Percentiles rank a stretch among this genome's conserved stretches.
Conservation (phyloP, 1,140 invertebrate species). For the Carposina sasakii region DNA sequence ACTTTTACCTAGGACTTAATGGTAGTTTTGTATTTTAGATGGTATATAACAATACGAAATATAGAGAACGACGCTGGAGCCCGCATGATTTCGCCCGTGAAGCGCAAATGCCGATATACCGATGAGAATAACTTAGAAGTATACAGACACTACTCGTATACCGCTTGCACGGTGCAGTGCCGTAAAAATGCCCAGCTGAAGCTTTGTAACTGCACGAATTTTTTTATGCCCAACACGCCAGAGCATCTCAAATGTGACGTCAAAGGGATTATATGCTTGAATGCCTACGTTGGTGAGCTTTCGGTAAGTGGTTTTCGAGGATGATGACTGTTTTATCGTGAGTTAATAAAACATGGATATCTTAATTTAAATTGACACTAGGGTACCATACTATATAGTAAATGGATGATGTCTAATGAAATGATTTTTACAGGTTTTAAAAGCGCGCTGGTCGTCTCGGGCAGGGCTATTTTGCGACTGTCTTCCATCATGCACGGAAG, state of each 20-base stretch:
- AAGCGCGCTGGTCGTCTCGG: slow-evolving; percentile 60
- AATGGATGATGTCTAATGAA: too few species aligned
- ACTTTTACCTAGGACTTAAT: too few species aligned
- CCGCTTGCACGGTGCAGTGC: slow-evolving; percentile 79
- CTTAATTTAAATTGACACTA: too few species aligned
- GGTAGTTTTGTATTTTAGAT: too few species aligned
- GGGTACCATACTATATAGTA: too few species aligned
- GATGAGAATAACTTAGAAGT: slow-evolving; percentile 77
- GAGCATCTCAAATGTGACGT: slow-evolving; percentile 53
- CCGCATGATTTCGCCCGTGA: slow-evolving; percentile 69
- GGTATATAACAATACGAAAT: slow-evolving; percentile 72
- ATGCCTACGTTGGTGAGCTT: slow-evolving; percentile 74
- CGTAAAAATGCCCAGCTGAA: slow-evolving; percentile 75
- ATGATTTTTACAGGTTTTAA: slow-evolving; percentile 45
- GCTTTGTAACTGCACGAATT: slow-evolving; percentile 78
- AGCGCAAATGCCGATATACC: slow-evolving; percentile 76
- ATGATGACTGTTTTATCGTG: too few species aligned
- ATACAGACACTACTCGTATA: slow-evolving; percentile 78
- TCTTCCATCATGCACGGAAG: slow-evolving; percentile 76
- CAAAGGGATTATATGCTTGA: slow-evolving; percentile 75
- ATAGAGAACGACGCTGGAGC: slow-evolving; percentile 76
- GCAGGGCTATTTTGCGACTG: slow-evolving; percentile 75
- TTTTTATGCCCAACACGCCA: slow-evolving; percentile 76
- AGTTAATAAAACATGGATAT: too few species aligned
- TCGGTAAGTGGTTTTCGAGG: slow-evolving; percentile 72